Evolutionary conservation across 2,113 vertebrate species (phyloP), one percentile per base, ranked within the genome.

Genomic region (Nyctibius bracteatus): DNA sequence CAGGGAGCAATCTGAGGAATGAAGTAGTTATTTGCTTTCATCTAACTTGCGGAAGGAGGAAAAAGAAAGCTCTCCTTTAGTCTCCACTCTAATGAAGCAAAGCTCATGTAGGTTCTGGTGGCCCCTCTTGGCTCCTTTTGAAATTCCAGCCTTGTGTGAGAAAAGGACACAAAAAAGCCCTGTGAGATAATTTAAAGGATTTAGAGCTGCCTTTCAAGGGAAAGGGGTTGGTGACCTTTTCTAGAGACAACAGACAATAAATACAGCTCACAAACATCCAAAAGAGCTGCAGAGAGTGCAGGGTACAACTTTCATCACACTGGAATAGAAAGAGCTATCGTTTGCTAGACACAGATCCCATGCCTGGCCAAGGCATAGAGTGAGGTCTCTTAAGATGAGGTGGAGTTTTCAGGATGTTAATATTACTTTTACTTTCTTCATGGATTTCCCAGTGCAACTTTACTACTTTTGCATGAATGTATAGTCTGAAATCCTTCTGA

Each of bases 171-270:
- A 94, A 94, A 91, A 96, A 94, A 94, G 73, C 81, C 87, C 89
- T 81, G 70, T 89, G 96, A 95, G 88, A 79, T 96, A 86, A 94
- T 94, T 96, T 95, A 96, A 96, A 93, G 93, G 95, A 93, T 95
- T 97, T 95, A 80, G 78, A 91, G 65, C 65, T 96, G 88, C 49
- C 71, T 92, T 95, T 92, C 85, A 96, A 94, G 74, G 81, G 80
- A 77, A 83, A 91, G 87, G 88, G 77, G 17, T 72, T 95, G 57
- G 83, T 92, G 77, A 86, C 77, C 90, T 93, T 94, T 96, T 97
- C 88, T 91, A 79, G 92, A 95, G 41, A 83, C 79, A 88, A 57
- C 68, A 75, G 30, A 54, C 1, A 54, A 66, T 86, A 93, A 94
- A 92, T 84, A 68, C 79, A 91, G 49, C 61, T 91, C 66, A 84